phyloP scores from a whole-genome alignment of 2,888 invertebrate species.

The Macrostomum cliftonense region DNA sequence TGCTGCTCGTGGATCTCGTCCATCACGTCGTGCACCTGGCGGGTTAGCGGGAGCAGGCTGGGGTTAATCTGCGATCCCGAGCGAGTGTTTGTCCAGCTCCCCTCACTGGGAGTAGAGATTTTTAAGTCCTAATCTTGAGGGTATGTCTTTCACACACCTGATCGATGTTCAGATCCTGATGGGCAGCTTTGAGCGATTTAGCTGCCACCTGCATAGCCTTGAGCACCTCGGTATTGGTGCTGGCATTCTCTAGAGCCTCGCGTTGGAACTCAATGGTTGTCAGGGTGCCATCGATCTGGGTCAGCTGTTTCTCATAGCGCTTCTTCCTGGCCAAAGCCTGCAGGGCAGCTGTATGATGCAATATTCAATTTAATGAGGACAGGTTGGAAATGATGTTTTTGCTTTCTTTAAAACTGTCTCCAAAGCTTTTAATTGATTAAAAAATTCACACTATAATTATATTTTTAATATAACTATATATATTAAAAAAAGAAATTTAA shows the following conservation, averaged over 20 bases:
- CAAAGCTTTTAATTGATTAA: no score
- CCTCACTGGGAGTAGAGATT: no score
- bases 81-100: no score
- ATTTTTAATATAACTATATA: no score
- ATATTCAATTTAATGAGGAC: neutral
- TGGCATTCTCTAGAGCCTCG: constrained; percentile 83
- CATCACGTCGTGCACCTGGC: constrained; percentile 89
- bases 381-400: no score
- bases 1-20: constrained; percentile 98
- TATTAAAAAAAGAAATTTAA: no score
- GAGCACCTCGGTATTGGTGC: constrained; percentile 86
- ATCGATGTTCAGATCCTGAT: constrained; percentile 52
- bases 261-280: constrained; percentile 91
- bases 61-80: no score
- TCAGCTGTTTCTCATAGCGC: constrained; percentile 80
- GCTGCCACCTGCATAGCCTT: constrained; percentile 87
- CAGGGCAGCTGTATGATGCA: constrained; percentile 51
- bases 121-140: no score
- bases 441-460: no score
- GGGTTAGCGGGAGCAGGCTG: neutral
- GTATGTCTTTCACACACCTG: no score
- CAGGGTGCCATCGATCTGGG: constrained; percentile 89
- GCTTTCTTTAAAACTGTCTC: no score
- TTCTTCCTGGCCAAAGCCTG: constrained; percentile 92
- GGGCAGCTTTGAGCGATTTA: constrained; percentile 82